Evolutionary conservation across 1,140 invertebrate genomes (phyloP), one percentile per base, ranked within the genome.

Genomic region (Pseudomyrmex gracilis): DNA sequence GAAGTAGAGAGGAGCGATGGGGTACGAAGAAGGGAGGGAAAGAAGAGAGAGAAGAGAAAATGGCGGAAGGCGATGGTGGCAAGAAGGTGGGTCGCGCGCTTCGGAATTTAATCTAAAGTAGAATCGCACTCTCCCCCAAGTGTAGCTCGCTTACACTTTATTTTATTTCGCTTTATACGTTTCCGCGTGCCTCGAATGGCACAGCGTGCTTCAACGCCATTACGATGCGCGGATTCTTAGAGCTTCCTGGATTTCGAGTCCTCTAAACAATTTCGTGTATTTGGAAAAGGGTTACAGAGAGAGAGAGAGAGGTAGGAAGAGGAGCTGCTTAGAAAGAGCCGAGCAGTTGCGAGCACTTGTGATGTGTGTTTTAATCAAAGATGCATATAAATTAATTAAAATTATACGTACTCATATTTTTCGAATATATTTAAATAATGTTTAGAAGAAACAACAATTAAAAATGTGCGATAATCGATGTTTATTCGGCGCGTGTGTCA

Each of bases 31-130:
- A 51, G 51, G 61, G 61, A 51, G 34, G 13, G 67, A 64, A n/a
- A n/a, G 70, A 45, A 7, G 10, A 53, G 10, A n/a, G 66, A 20
- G 9, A 7, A 15, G 4, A 10, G 22, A 2, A 15, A 13, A 64
- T 15, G 63, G 17, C 12, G 58, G 3, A 12, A 53, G 61, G 8
- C 45, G 61, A 74, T 47, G 60, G 24, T 51, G 71, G 63, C 66
- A 51, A 45, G 86, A 61, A 74, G 87, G 45, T 77, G 83, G 73
- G 73, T 88, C 76, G 76, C 76, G 76, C 85, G 85, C 84, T 90
- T 90, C 86, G 90, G 90, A 91, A 91, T 91, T 91, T 91, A 91
- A 91, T 91, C 90, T 91, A 91, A 90, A 91, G 90, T 90, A 90
- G 90, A 91, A 91, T 91, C 90, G 87, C 85, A 74, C 90, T 87